Evolutionary conservation across 2,888 invertebrate species (phyloP).

Genomic region (Octonoba sinensis): DNA sequence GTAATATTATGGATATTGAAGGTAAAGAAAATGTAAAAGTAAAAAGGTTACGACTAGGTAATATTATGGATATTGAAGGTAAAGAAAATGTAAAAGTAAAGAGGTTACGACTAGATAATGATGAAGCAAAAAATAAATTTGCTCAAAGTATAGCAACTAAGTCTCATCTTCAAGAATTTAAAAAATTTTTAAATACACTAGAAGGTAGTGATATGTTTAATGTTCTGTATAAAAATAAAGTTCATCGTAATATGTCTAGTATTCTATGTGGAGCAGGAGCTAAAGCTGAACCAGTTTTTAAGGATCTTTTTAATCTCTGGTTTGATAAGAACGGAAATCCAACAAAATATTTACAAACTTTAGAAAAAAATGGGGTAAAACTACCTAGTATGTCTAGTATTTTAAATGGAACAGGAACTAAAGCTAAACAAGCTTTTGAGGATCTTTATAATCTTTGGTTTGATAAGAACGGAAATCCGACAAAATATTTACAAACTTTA

Average conservation of each 20-base stretch:
- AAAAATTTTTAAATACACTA: constrained; percentile 20
- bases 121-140: constrained; percentile 6
- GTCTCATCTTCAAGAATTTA: constrained; percentile 14
- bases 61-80: too few relatives aligned
- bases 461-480: not conserved
- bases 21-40: too few relatives aligned
- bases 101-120: constrained; percentile 7
- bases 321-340: too few relatives aligned
- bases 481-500: too few relatives aligned
- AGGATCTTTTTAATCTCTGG: too few relatives aligned
- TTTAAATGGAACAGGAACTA: too few relatives aligned
- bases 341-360: too few relatives aligned
- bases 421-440: constrained; percentile 18
- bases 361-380: too few relatives aligned
- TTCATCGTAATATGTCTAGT: constrained; percentile 18
- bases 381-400: too few relatives aligned
- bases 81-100: not conserved
- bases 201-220: constrained; percentile 17
- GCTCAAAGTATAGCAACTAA: constrained; percentile 24
- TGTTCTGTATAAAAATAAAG: constrained; percentile 20
- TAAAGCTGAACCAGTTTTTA: too few relatives aligned
- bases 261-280: constrained; percentile 23
- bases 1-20: too few relatives aligned
- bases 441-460: constrained; percentile 7
- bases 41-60: too few relatives aligned